A percentile compares a stretch with the other conserved stretches of the same genome.
phyloP scores from a whole-genome alignment of 2,113 vertebrate genomes.

The cat (Felis catus) region DNA sequence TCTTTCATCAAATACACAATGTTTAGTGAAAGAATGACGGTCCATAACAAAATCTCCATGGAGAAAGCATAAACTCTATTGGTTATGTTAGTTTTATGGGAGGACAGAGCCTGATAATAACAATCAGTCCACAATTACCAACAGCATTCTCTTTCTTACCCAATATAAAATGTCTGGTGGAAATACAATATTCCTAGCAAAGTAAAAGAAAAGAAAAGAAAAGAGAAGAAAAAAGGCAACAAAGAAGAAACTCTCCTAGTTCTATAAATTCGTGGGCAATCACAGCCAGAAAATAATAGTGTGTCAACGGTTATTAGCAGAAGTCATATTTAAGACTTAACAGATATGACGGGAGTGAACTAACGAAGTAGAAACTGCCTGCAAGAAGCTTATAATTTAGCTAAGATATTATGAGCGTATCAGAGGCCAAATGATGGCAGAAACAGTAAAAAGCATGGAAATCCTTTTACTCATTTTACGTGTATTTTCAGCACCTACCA shows the following conservation, averaged over 20 bases:
- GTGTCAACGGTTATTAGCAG: background rate
- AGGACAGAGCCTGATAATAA: background rate
- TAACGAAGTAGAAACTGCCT: background rate
- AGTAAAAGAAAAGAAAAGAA: background rate
- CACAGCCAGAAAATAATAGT: background rate
- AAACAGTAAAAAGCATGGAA: background rate
- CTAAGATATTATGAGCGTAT: background rate
- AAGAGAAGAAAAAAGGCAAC: background rate
- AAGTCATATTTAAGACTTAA: background rate
- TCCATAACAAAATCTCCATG: background rate
- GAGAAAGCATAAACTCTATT: background rate
- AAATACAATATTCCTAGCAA: background rate
- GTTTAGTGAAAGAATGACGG: background rate
- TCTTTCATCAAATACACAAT: constrained; percentile 12
- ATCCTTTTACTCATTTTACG: background rate
- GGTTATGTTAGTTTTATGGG: background rate
- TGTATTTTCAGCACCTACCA: background rate
- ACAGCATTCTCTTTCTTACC: background rate
- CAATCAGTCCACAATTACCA: background rate
- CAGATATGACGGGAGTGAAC: background rate
- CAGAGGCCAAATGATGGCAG: background rate
- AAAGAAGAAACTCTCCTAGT: background rate
- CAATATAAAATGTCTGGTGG: background rate
- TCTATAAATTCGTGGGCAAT: background rate
- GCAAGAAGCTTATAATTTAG: background rate